Evolutionary conservation across 2,113 vertebrate species (phyloP), one percentile per base, ranked within the genome.

Genomic region (Illadopsis cleaveri): DNA sequence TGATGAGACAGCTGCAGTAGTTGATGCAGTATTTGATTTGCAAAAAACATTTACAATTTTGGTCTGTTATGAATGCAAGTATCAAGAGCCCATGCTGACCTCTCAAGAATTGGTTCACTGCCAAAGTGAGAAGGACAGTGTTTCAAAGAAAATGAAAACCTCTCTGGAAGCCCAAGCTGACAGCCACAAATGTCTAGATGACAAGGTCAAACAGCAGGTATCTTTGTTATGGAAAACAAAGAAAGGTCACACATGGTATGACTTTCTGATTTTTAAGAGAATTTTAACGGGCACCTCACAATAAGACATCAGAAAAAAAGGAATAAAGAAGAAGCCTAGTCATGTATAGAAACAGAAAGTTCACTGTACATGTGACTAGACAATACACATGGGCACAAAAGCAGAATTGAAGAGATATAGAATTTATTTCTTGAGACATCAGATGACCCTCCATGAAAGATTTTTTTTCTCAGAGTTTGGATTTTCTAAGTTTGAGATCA

Each of bases 71-170:
- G 50, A n/a, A 38, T 58, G 33, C 61, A 93, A 62, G 12, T 56
- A 33, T 60, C 93, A 64, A 21, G 27, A 81, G 48, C 42, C 76
- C 11, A 8, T 0, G 2, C 25, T 85, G 84, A 62, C 75, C 42
- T 73, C 75, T 77, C 22, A 56, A 78, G 71, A n/a, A 44, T 0
- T 37, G 78, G 33, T 73, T 93, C 66, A 58, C 30, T 73, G 38
- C 62, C 75, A 28, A 93, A 88, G 64, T 51, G 78, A 88, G 62
- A 87, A 64, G 45, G 37, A 50, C 62, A 77, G 19, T 17, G 12
- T 48, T 94, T 90, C 75, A 95, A 90, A 91, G 73, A 68, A 84
- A 92, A 75, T n/a, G 1, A 78, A 95, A 92, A 69, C 48, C 60
- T 53, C 57, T 90, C 60, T 21, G 28, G 62, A 95, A 92, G 81